Conservation (phyloP, 2,888 invertebrate species). For the Rotaria socialis region DNA sequence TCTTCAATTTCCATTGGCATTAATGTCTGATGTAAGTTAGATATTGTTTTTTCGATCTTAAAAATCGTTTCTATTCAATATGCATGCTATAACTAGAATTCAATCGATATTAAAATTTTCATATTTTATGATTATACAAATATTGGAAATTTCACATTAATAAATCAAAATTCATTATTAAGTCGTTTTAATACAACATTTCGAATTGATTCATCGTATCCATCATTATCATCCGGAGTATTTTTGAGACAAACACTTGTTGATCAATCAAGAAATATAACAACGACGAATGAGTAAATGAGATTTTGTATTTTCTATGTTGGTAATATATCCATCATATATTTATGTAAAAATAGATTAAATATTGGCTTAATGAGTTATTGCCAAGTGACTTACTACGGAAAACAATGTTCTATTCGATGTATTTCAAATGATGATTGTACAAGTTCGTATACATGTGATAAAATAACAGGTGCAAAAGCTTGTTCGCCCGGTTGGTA, state of each 20-base stretch:
- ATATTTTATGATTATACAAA: background rate
- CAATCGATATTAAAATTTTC: background rate
- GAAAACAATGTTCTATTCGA: background rate
- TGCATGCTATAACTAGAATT: background rate
- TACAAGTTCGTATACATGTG: constrained; percentile 39
- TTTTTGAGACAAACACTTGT: background rate
- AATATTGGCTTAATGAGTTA: background rate
- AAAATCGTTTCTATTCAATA: background rate
- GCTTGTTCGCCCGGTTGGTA: constrained; percentile 40
- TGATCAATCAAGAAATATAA: background rate
- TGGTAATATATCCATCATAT: too few relatives aligned
- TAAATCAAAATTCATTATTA: background rate
- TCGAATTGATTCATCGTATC: background rate
- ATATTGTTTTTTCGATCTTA: too few relatives aligned
- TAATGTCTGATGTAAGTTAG: background rate
- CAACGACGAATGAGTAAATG: background rate
- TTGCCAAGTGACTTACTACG: background rate
- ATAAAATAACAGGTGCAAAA: constrained; percentile 42
- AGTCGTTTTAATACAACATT: background rate
- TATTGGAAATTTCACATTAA: background rate
- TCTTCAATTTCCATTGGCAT: background rate
- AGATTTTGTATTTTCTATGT: background rate
- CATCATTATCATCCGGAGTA: background rate
- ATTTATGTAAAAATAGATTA: background rate
- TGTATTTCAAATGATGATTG: constrained; percentile 44